These are phyloP conservation scores for Heterotilapia buettikoferi DNA, from an alignment of 2,113 vertebrate genomes.

Conservation along the genomic window DNA sequence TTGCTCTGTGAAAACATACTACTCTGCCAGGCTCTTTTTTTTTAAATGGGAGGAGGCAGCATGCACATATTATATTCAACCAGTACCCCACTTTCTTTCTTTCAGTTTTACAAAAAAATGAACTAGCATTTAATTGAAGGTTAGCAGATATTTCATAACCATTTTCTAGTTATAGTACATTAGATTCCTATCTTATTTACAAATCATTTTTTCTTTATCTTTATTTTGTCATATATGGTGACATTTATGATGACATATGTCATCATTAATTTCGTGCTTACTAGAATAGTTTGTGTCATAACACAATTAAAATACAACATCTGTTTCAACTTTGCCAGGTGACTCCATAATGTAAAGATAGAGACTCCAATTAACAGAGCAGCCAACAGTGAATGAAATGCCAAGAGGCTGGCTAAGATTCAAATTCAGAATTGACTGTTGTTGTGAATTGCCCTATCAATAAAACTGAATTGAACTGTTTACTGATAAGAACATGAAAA, in stretches of 20 bases:
- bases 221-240: fast-evolving
- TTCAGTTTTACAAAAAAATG: neutral
- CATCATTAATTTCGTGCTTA: neutral
- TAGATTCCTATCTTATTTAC: neutral
- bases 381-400: neutral
- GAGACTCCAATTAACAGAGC: neutral
- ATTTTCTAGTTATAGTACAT: neutral
- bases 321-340: neutral
- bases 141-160: neutral
- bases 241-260: neutral
- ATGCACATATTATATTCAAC: neutral
- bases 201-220: neutral
- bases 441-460: neutral
- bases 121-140: neutral
- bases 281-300: neutral
- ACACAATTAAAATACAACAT: neutral
- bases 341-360: neutral
- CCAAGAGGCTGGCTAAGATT: neutral
- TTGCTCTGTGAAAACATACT: neutral
- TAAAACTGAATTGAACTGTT: neutral
- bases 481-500: neutral
- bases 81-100: neutral
- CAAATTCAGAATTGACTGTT: neutral
- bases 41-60: neutral
- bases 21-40: neutral